A percentile compares a stretch with the other conserved stretches of the same genome.
Conservation (phyloP, 2,888 invertebrate species). For the Amphimallon solstitiale region DNA sequence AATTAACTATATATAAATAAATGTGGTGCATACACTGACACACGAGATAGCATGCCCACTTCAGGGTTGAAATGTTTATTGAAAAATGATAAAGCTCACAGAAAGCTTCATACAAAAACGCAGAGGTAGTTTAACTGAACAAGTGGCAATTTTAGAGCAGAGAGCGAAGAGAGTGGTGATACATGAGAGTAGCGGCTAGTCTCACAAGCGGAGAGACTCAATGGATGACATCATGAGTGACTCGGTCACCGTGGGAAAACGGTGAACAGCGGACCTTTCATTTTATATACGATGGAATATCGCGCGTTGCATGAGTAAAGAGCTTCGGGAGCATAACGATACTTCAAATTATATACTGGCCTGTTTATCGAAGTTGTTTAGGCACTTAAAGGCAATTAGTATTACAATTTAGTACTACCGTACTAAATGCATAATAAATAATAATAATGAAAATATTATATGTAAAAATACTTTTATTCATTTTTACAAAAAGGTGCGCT, state of each 20-base stretch:
- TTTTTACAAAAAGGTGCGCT: no score
- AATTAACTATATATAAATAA: conserved; percentile 10
- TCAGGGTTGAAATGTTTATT: conserved; percentile 22
- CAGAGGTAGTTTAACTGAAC: conserved; percentile 37
- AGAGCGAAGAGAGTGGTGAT: conserved; percentile 39
- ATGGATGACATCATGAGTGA: conserved; percentile 60
- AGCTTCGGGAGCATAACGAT: conserved; percentile 31
- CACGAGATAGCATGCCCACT: conserved; percentile 11
- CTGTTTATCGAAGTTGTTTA: conserved; percentile 30
- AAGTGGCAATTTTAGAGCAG: conserved; percentile 43
- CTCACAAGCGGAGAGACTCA: conserved; percentile 43
- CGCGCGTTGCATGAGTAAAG: conserved; percentile 34
- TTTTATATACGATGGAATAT: conserved; percentile 46
- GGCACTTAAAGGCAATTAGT: conserved; percentile 31
- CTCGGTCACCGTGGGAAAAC: conserved; percentile 62
- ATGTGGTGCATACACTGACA: background rate
- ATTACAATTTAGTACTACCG: conserved; percentile 33
- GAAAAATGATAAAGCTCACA: conserved; percentile 30
- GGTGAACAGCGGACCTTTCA: conserved; percentile 47
- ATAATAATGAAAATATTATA: no score
- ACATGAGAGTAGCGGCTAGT: conserved; percentile 28
- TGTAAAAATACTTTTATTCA: no score
- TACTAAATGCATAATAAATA: conserved; percentile 10
- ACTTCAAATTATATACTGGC: conserved; percentile 32
- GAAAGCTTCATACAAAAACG: conserved; percentile 36